Conservation (phyloP, 53 echinoderm and acorn worm species). For the Arbacia lixula region DNA sequence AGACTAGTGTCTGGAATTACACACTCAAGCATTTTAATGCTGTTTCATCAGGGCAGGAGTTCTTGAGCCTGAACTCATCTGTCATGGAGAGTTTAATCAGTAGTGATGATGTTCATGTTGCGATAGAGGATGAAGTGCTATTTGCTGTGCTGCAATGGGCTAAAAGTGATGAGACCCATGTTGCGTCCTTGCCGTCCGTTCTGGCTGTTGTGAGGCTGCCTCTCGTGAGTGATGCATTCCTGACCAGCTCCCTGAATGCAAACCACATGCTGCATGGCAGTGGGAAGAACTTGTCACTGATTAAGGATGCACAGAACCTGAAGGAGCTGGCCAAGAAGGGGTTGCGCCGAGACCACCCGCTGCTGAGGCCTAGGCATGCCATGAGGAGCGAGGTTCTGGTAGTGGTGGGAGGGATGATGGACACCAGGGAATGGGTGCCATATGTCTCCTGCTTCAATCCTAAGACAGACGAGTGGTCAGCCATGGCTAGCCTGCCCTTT, state of each 20-base stretch:
- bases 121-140: conserved; percentile 70
- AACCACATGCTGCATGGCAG: conserved; percentile 42
- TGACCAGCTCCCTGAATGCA: conserved; percentile 28
- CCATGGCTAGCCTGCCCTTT: conserved; percentile 78
- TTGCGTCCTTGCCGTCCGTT: conserved; percentile 36
- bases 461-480: conserved; percentile 57
- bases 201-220: conserved; percentile 68
- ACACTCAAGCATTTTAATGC: conserved; percentile 54
- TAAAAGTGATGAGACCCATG: conserved; percentile 41
- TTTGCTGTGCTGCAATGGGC: conserved; percentile 75
- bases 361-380: conserved; percentile 68
- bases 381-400: conserved; percentile 66
- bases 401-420: conserved; percentile 83
- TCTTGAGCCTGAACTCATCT: conserved; percentile 50
- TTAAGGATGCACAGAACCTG: conserved; percentile 73
- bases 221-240: conserved; percentile 58
- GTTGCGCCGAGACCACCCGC: conserved; percentile 37
- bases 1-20: conserved; percentile 50
- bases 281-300: conserved; percentile 48
- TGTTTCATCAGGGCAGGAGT: conserved; percentile 57
- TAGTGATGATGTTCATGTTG: conserved; percentile 60
- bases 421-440: conserved; percentile 67
- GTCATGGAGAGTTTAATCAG: conserved; percentile 54
- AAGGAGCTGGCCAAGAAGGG: conserved; percentile 68
- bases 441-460: conserved; percentile 72